Conservation (phyloP, 2,888 invertebrate genomes). For the Zygaena filipendulae region DNA sequence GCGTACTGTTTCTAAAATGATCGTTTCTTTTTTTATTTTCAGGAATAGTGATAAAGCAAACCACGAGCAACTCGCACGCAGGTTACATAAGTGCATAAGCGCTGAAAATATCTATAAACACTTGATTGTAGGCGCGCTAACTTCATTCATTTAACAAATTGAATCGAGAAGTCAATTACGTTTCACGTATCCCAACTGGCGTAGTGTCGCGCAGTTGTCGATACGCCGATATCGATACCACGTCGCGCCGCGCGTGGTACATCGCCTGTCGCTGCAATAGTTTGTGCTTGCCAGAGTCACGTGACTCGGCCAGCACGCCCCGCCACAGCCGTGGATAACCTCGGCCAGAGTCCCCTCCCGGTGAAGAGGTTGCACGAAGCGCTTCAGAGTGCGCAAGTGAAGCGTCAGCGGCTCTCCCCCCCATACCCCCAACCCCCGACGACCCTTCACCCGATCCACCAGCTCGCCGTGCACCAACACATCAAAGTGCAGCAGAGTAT, state of each 20-base stretch:
- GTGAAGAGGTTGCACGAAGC: slow-evolving; percentile 71
- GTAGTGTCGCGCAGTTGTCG: slow-evolving; percentile 39
- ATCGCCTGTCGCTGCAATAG: slow-evolving; percentile 47
- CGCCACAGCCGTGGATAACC: slow-evolving; percentile 67
- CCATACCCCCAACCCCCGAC: slow-evolving; percentile 65
- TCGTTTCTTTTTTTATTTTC: too few species aligned
- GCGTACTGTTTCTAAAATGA: too few species aligned
- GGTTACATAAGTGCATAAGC: slow-evolving; percentile 38
- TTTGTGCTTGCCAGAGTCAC: slow-evolving; percentile 67
- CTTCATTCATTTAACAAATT: slow-evolving; percentile 24
- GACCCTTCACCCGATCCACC: slow-evolving; percentile 54
- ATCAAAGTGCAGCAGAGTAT: slow-evolving; percentile 61
- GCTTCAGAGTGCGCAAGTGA: slow-evolving; percentile 69
- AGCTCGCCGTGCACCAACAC: slow-evolving; percentile 59
- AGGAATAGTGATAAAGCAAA: slow-evolving; percentile 54
- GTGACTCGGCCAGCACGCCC: slow-evolving; percentile 66
- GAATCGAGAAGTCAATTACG: slow-evolving; percentile 34
- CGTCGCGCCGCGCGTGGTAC: slow-evolving; percentile 51
- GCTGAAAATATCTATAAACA: slow-evolving; percentile 34
- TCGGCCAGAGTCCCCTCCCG: slow-evolving; percentile 66
- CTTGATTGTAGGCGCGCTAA: slow-evolving; percentile 25
- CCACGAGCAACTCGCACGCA: slow-evolving; percentile 44
- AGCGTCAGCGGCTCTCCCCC: slow-evolving; percentile 71
- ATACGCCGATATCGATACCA: slow-evolving; percentile 38
- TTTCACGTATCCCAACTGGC: slow-evolving; percentile 28